Conservation (phyloP, 2,888 invertebrate genomes). For the Slavum lentiscoides region DNA sequence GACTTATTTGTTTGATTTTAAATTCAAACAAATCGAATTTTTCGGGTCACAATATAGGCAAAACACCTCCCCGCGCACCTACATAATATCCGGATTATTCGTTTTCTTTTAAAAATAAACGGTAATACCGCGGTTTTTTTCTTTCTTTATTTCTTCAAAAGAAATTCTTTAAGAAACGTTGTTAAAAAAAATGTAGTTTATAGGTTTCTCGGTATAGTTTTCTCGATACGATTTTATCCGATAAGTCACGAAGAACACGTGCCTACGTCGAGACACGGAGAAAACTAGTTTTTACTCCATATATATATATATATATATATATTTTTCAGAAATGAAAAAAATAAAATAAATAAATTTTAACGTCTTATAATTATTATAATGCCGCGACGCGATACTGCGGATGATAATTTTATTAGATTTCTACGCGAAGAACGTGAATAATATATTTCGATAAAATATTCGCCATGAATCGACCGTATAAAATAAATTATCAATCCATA, state of each 20-base stretch:
- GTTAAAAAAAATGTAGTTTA: too few relatives aligned
- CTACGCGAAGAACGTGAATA: neutral
- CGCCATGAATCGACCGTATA: neutral
- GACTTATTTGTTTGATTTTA: too few relatives aligned
- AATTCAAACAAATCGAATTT: too few relatives aligned
- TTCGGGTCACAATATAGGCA: too few relatives aligned
- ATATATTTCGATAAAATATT: neutral
- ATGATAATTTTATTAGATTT: neutral
- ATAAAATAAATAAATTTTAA: too few relatives aligned
- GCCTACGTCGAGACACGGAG: neutral
- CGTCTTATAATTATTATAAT: neutral
- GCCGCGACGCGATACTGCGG: too few relatives aligned
- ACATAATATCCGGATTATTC: too few relatives aligned
- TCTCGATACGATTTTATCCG: slow-evolving; percentile 10
- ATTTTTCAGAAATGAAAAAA: neutral
- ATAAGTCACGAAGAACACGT: slow-evolving; percentile 27
- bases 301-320: neutral
- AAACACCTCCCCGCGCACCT: too few relatives aligned
- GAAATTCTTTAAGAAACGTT: too few relatives aligned
- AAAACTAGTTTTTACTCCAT: slow-evolving; percentile 4
- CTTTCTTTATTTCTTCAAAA: too few relatives aligned
- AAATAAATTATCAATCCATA: neutral
- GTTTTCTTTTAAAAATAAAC: too few relatives aligned
- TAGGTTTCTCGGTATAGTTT: neutral
- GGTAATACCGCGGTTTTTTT: too few relatives aligned